Percentiles rank a stretch among this genome's conserved stretches.
Evolutionary conservation across 1,140 invertebrate species (phyloP).

Genomic region (Pectinophora gossypiella): DNA sequence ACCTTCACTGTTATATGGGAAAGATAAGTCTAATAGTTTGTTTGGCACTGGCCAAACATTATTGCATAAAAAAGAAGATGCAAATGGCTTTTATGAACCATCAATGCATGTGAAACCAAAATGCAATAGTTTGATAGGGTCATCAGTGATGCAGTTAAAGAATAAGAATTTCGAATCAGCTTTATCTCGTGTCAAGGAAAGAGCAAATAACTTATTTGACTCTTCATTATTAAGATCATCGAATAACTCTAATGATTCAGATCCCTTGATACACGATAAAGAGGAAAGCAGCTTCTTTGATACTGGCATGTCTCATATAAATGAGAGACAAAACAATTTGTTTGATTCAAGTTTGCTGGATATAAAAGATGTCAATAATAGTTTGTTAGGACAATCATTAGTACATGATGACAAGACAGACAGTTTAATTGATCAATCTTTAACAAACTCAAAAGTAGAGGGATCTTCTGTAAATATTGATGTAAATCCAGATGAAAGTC

Average conservation of each 20-base stretch:
- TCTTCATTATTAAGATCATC: not conserved
- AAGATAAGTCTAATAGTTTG: not conserved
- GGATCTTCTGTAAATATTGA: conserved; percentile 12
- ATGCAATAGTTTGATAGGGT: not conserved
- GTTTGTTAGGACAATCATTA: not conserved
- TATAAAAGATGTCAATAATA: not conserved
- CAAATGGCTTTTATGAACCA: not conserved
- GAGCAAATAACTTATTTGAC: not conserved
- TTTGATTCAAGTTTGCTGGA: not conserved
- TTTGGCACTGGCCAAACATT: not conserved
- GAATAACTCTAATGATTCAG: not conserved
- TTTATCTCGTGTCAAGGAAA: not conserved
- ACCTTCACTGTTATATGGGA: not conserved
- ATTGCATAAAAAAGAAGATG: not conserved
- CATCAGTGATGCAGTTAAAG: not conserved
- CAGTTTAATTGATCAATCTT: conserved; percentile 37
- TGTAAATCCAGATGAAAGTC: not conserved
- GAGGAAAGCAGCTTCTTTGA: not conserved
- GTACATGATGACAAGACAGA: conserved; percentile 5
- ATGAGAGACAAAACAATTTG: not conserved
- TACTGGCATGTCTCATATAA: not conserved
- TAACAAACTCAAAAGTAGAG: conserved; percentile 33
- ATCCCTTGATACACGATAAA: too few species aligned
- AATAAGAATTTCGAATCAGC: not conserved
- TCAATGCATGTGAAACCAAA: not conserved